Conservation (phyloP, 2,888 invertebrate genomes). For the Embidobia sp. region DNA sequence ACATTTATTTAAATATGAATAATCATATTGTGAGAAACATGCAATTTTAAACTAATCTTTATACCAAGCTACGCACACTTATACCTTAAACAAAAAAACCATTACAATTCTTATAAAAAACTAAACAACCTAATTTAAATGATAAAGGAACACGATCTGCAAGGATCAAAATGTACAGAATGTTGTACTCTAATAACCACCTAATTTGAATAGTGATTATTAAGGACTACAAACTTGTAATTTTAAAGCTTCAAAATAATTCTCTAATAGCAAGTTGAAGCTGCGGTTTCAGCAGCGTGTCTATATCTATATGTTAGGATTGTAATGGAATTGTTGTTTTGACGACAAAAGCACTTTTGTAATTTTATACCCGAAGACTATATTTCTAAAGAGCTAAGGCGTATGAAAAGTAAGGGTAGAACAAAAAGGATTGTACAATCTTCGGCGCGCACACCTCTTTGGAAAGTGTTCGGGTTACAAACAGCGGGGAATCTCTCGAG, state of each 20-base stretch:
- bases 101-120: too few relatives aligned
- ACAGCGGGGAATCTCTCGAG: conserved; percentile 29
- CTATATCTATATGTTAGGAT: conserved; percentile 26
- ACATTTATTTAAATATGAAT: too few relatives aligned
- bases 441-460: conserved; percentile 44
- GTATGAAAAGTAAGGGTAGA: conserved; percentile 42
- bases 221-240: conserved; percentile 9
- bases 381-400: conserved; percentile 41
- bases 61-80: too few relatives aligned
- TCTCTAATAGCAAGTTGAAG: conserved; percentile 31
- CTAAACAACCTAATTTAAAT: too few relatives aligned
- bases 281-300: conserved; percentile 34
- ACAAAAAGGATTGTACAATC: conserved; percentile 52
- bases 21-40: too few relatives aligned
- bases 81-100: too few relatives aligned
- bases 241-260: conserved; percentile 9
- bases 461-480: conserved; percentile 50
- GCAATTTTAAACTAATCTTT: too few relatives aligned
- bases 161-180: too few relatives aligned
- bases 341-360: conserved; percentile 55
- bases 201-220: too few relatives aligned
- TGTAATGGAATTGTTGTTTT: conserved; percentile 43
- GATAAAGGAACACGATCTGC: too few relatives aligned
- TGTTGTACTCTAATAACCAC: too few relatives aligned
- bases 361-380: conserved; percentile 49